Base-by-base conservation (phyloP, 2,113 vertebrate species). In the Propithecus coquereli region DNA sequence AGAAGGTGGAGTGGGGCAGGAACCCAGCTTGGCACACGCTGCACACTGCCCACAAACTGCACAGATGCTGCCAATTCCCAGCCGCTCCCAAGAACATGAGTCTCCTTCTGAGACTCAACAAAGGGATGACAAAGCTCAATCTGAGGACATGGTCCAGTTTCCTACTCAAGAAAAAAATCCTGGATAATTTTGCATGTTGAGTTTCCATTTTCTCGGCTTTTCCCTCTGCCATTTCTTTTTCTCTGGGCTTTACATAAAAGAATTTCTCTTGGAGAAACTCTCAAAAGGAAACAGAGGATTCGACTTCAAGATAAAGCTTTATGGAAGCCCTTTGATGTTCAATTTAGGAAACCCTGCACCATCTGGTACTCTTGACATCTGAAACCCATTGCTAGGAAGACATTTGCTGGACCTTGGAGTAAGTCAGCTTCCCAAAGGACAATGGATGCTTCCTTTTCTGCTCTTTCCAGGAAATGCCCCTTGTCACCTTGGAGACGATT, bases 1-100 rank as follows among this genome's bases (percentile, higher is more conserved):
- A 30, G 71, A 37, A 14, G 32, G 20, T 18, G 17, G 16, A 14
- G 23, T 0, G 32, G 20, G 2, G 18, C 16, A 17, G 7, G 27
- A 40, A 4, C 4, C 45, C 61, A 27, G 50, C 18, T 52, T 61
- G 37, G 61, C 8, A 4, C 25, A 4, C 0, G 10, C 6, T 1
- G 3, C 37, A 11, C 0, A 0, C 47, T 2, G 4, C 65, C 73
- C 43, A 22, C 65, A 5, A 4, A 1, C 0, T 4, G 10, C 16
- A 4, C 16, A 6, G 25, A 11, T 22, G 12, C 87, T 70, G 8
- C 43, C 9, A 4, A 2, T 27, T 32, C 32, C 50, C 37, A 1
- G 32, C 3, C 27, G 30, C 82, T 74, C 8, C 63, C 27, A 30
- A 25, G n/a, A 40, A 68, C 25, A 1, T 14, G 14, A 0, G 0